Base-by-base conservation (phyloP, 2,888 invertebrate genomes). In the Villa cingulata region DNA sequence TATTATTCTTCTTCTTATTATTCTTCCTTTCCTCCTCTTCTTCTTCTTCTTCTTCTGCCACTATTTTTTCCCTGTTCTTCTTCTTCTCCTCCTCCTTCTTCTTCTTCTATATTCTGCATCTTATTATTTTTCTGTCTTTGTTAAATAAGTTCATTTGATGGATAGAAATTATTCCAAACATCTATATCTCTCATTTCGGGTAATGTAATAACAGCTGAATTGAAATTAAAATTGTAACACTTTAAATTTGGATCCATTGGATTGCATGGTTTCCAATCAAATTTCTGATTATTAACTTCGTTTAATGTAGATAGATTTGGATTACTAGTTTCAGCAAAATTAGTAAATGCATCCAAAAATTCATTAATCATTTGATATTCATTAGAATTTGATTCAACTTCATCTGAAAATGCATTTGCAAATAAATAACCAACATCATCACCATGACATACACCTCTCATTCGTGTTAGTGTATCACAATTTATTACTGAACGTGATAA, bases 341-440 rank as follows among this genome's bases (percentile, higher is more conserved):
- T 59, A 43, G 60, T 62, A 50, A 63, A 51, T 53, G 67, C 57
- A 36, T 62, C 59, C 12, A 66, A 58, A 58, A 69, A 56, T 4
- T 64, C 60, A 9, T 62, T 59, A 48, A 69, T 67, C 39, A 64
- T 67, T 55, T 59, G 60, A 43, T 62, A 68, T 51, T 69, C 68
- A 40, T 61, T 59, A 18, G 62, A 61, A 39, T 60, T 60, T 12
- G 55, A 57, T 48, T 62, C 60, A 5, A 64, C 57, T 47, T 62
- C 63, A 44, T 64, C 62, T 38, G 66, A 63, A 19, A 62, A 60
- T 32, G 59, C 64, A 57, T 66, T 67, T 50, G 65, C 65, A 46
- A 69, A 69, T 36, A 69, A 52, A 50, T 69, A 69, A 29, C 65
- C 63, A 29, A 69, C 56, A 56, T 69, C 69, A 56, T 69, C 69